Conservation (phyloP, 2,797 vertebrate genomes). For the Orientallactaga sibirica region DNA sequence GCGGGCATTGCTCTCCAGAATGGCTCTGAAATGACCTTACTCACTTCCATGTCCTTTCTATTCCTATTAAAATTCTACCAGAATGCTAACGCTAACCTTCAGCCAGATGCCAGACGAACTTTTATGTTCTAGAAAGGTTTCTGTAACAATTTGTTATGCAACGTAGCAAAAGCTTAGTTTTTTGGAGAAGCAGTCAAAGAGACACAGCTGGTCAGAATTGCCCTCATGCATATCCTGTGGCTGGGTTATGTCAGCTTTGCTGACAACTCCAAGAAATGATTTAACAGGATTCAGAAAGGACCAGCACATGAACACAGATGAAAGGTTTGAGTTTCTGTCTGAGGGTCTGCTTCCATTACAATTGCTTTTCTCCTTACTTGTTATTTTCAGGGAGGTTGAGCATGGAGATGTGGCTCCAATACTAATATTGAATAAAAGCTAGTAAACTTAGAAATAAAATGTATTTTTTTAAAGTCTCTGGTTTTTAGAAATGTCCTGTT, state of each 20-base stretch:
- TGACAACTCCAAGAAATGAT: background rate
- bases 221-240: background rate
- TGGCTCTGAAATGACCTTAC: conserved; percentile 84
- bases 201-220: background rate
- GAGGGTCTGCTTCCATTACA: background rate
- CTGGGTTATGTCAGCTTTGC: background rate
- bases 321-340: background rate
- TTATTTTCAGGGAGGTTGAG: conserved; percentile 11
- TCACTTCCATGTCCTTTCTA: conserved; percentile 84
- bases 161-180: background rate
- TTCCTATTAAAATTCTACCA: conserved; percentile 88
- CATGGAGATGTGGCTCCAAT: background rate
- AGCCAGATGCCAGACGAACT: conserved; percentile 81
- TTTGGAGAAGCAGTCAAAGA: conserved; percentile 1
- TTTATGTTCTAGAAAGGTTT: conserved; percentile 68
- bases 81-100: conserved; percentile 86
- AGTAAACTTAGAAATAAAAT: conserved; percentile 24
- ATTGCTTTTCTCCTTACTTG: background rate
- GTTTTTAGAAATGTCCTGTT: too few species aligned
- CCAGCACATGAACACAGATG: background rate
- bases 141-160: conserved; percentile 49
- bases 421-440: background rate
- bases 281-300: background rate
- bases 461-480: background rate
- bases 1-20: conserved; percentile 84